Conservation (phyloP, 2,113 vertebrate genomes). For the Gymnorhina tibicen region DNA sequence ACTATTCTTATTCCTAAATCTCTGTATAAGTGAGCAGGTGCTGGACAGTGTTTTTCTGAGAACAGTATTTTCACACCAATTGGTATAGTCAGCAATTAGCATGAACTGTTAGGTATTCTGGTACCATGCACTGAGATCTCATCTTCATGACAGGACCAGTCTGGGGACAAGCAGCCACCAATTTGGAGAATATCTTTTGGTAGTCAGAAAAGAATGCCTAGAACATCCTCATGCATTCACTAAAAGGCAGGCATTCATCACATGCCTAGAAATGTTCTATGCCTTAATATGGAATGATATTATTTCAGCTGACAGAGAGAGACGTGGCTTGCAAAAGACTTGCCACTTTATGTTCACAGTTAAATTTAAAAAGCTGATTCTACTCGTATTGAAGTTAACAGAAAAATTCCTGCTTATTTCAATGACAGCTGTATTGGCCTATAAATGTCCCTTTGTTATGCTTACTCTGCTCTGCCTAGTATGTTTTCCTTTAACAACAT, state of each 20-base stretch:
- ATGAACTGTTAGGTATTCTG: background rate
- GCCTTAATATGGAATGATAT: background rate
- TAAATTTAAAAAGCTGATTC: slow-evolving; percentile 23
- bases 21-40: background rate
- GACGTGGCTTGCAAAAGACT: background rate
- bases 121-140: background rate
- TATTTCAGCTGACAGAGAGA: background rate
- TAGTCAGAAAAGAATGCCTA: background rate
- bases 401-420: slow-evolving; percentile 22
- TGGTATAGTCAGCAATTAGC: background rate
- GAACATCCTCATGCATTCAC: background rate
- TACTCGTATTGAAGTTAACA: background rate
- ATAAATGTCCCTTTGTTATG: slow-evolving; percentile 53
- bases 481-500: slow-evolving; percentile 50
- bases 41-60: background rate
- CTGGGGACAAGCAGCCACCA: background rate
- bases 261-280: background rate
- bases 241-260: background rate
- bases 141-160: background rate
- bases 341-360: background rate
- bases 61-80: background rate
- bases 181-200: background rate
- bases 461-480: slow-evolving; percentile 14
- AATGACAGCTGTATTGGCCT: slow-evolving; percentile 27
- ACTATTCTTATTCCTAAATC: background rate